Percentiles rank a stretch among this genome's conserved stretches.
These are phyloP conservation scores for Perccottus glenii DNA, from an alignment of 2,113 vertebrate species.

Conservation along the genomic window DNA sequence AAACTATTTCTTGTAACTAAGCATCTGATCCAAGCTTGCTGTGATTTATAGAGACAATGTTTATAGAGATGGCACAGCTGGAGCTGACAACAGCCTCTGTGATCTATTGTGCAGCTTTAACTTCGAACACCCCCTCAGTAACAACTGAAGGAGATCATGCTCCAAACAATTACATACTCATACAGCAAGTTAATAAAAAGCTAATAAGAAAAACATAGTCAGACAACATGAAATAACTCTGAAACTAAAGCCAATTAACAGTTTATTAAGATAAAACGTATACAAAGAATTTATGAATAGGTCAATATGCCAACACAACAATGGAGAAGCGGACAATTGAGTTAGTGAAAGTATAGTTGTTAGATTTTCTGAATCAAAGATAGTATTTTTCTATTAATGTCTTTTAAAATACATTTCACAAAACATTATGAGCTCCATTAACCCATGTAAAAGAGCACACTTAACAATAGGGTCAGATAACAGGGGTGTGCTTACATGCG, in stretches of 20 bases:
- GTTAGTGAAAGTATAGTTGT: slow-evolving; percentile 30
- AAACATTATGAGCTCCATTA: too few relatives aligned
- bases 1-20: too few relatives aligned
- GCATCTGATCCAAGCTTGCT: background rate
- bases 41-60: background rate
- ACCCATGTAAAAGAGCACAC: too few relatives aligned
- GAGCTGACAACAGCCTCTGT: background rate
- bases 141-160: background rate
- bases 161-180: background rate
- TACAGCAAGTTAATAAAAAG: background rate
- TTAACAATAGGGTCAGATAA: background rate
- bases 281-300: background rate
- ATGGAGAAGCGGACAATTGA: slow-evolving; percentile 9
- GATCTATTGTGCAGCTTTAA: slow-evolving; percentile 3
- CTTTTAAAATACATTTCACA: too few relatives aligned
- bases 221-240: too few relatives aligned
- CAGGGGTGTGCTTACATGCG: background rate
- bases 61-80: background rate
- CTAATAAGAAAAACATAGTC: too few relatives aligned
- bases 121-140: background rate
- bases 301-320: background rate
- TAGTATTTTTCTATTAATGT: background rate
- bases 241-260: too few relatives aligned
- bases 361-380: background rate
- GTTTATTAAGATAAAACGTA: too few relatives aligned